Evolutionary conservation across 2,113 vertebrate genomes (phyloP).

Genomic region (Nasalis larvatus): DNA sequence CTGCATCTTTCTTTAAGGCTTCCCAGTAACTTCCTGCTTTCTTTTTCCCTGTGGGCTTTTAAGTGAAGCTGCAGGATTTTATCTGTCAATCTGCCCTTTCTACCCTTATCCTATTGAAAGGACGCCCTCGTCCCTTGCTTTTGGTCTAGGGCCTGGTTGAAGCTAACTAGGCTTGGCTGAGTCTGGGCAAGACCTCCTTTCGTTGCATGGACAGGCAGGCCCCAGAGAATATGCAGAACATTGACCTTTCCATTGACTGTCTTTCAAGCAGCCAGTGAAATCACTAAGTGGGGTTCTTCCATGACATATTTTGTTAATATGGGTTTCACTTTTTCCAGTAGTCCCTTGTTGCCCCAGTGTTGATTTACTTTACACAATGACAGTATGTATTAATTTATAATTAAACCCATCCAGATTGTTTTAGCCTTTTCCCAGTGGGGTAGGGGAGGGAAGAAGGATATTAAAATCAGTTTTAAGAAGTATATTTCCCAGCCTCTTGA

Average conservation of each 20-base stretch:
- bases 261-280: conserved; percentile 44
- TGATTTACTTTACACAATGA: conserved; percentile 82
- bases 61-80: background rate
- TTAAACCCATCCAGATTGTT: conserved; percentile 84
- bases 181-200: conserved; percentile 42
- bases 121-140: background rate
- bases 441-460: conserved; percentile 80
- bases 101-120: background rate
- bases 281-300: conserved; percentile 71
- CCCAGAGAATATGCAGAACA: background rate
- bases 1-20: conserved; percentile 31
- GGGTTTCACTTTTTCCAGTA: conserved; percentile 84
- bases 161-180: conserved; percentile 68
- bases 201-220: background rate
- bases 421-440: conserved; percentile 82
- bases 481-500: conserved; percentile 75
- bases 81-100: background rate
- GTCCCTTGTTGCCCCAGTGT: conserved; percentile 81
- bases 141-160: conserved; percentile 52
- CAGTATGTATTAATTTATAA: conserved; percentile 86
- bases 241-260: background rate
- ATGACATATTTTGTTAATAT: conserved; percentile 77
- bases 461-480: conserved; percentile 89
- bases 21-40: background rate
- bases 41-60: background rate